Percentiles rank a stretch among this genome's conserved stretches.
Conservation (phyloP, 2,113 vertebrate species). For the Cottus gobio region DNA sequence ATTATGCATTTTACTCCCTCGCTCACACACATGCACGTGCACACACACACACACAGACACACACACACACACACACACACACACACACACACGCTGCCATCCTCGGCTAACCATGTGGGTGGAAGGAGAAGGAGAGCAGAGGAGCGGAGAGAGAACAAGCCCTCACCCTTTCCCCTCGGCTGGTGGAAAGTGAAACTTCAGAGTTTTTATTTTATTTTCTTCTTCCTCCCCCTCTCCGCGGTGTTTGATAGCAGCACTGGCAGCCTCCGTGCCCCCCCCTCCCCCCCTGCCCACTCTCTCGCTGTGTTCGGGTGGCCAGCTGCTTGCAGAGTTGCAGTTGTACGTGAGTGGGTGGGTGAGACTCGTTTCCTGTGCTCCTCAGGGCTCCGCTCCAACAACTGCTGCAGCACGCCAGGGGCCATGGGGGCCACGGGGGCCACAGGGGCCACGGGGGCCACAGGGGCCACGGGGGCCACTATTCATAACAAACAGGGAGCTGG, state of each 20-base stretch:
- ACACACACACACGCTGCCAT: conserved; percentile 64
- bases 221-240: conserved; percentile 77
- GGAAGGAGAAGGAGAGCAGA: conserved; percentile 82
- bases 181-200: conserved; percentile 80
- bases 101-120: conserved; percentile 79
- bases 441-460: conserved; percentile 84
- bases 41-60: conserved; percentile 63
- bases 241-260: conserved; percentile 81
- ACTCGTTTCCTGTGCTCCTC: conserved; percentile 94
- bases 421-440: too few species aligned
- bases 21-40: conserved; percentile 59
- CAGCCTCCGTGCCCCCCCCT: conserved; percentile 72
- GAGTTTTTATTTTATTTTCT: conserved; percentile 64
- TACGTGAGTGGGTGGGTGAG: conserved; percentile 89
- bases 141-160: conserved; percentile 78
- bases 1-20: conserved; percentile 75
- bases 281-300: conserved; percentile 71
- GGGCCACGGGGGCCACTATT: conserved; percentile 84
- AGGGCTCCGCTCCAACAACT: conserved; percentile 89
- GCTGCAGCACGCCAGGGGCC: conserved; percentile 82
- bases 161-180: conserved; percentile 79
- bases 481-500: conserved; percentile 86
- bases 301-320: conserved; percentile 83
- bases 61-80: conserved; percentile 61
- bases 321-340: conserved; percentile 83